Base-by-base conservation (phyloP, 2,113 vertebrate species). In the Trichechus manatus region DNA sequence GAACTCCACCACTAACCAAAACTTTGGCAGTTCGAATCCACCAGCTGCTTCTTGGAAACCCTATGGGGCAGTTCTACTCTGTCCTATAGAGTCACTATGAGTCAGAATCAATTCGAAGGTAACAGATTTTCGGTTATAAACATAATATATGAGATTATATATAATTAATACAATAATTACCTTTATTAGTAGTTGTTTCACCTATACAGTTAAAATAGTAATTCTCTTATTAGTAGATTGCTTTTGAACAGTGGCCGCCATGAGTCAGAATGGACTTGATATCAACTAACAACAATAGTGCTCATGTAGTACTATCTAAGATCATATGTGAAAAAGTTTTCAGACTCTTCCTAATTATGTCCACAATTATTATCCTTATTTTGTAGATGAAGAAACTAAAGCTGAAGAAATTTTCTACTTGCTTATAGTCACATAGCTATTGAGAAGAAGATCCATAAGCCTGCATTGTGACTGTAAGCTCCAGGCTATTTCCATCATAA, bases 301-400 rank as follows among this genome's bases (percentile, higher is more conserved):
- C 6, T 85, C 33, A 47, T 47, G 10, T 47, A 47, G 47, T 47
- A 10, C 47, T 10, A 6, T 47, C 7, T 47, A 47, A 47, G 47
- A 47, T 10, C 5, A 47, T 10, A 80, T 63, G 17, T 56, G 17
- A 56, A 42, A 74, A 84, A 27, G 3, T 64, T 88, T 89, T 90
- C 22, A 77, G 64, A 42, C 22, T 74, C 0, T 56, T 95, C 22
- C 5, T 75, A 87, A 83, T 68, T 96, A 44, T 83, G 87, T 9
- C 25, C 53, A 84, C 33, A 93, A 81, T 93, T 94, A 17, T 72
- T 75, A 13, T 23, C 44, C 93, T 93, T 74, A 42, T 87, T 78
- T 91, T 86, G 20, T n/a, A 93, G 8, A 56, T n/a, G 22, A 39
- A 89, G 6, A 93, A 86, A 75, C 4, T 23, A 44, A 22, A 11